Percentiles rank a stretch among this genome's conserved stretches.
Evolutionary conservation across 2,113 vertebrate genomes (phyloP).

Genomic region (Fregetta grallaria): DNA sequence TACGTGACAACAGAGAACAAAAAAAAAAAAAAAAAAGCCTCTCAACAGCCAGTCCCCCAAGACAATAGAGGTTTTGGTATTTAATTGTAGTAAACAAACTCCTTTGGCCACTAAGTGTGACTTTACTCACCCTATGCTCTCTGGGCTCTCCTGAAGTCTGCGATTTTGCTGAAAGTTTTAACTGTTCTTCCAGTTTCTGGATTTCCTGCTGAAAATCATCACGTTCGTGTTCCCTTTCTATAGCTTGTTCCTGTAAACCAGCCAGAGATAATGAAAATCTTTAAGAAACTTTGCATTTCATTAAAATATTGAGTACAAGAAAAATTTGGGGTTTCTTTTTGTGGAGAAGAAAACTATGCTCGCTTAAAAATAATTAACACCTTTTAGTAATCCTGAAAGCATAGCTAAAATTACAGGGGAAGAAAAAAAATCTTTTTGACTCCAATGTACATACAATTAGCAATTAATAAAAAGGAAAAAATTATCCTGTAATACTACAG

Average conservation of each 20-base stretch:
- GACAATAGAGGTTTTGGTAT: not conserved
- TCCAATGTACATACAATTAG: not conserved
- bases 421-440: not conserved
- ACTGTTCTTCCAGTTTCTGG: slow-evolving; percentile 83
- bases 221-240: slow-evolving; percentile 92
- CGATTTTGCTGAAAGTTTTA: slow-evolving; percentile 71
- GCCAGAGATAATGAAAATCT: not conserved
- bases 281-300: not conserved
- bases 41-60: not conserved
- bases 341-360: not conserved
- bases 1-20: not conserved
- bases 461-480: not conserved
- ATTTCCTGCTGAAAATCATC: slow-evolving; percentile 98
- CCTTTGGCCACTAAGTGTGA: not conserved
- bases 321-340: not conserved
- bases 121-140: slow-evolving; percentile 75
- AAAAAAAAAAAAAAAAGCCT: not conserved
- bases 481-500: not conserved
- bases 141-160: slow-evolving; percentile 61
- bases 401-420: not conserved
- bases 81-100: not conserved
- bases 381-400: not conserved
- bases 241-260: slow-evolving; percentile 86
- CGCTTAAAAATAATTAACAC: not conserved
- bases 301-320: not conserved